These are phyloP conservation scores for Leucosticte australis DNA, from an alignment of 2,113 vertebrate genomes.

Conservation along the genomic window DNA sequence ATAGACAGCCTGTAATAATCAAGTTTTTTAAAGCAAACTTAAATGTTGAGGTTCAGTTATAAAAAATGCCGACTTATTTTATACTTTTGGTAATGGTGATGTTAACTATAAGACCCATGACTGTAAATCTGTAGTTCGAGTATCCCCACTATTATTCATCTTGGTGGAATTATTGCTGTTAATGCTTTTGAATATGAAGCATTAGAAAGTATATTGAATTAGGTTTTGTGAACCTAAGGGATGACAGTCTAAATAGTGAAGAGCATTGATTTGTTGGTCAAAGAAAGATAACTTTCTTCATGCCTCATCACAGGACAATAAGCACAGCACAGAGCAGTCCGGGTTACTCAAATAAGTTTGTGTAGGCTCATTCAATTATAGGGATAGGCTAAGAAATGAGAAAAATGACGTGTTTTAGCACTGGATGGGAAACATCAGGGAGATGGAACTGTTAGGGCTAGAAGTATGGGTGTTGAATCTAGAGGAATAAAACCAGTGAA, in stretches of 20 bases:
- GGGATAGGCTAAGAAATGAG: background rate
- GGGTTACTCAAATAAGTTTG: background rate
- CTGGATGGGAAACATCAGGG: background rate
- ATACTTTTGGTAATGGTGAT: background rate
- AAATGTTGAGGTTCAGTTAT: background rate
- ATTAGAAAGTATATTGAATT: background rate
- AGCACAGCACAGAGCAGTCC: background rate
- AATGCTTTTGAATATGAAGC: background rate
- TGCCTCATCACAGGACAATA: background rate
- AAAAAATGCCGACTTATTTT: background rate
- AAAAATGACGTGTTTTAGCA: background rate
- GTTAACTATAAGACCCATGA: background rate
- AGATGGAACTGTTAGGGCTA: background rate
- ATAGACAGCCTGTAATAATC: background rate
- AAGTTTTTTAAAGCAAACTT: background rate
- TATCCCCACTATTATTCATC: background rate
- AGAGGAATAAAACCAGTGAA: background rate
- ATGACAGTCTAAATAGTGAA: background rate
- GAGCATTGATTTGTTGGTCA: background rate
- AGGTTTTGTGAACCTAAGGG: background rate
- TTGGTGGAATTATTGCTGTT: background rate
- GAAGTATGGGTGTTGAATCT: background rate
- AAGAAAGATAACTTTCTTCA: background rate
- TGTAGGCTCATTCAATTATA: background rate
- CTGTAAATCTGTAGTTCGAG: background rate